A percentile compares a stretch with the other conserved stretches of the same genome.
phyloP scores from a whole-genome alignment of 2,888 invertebrate species.

The Serripes groenlandicus region DNA sequence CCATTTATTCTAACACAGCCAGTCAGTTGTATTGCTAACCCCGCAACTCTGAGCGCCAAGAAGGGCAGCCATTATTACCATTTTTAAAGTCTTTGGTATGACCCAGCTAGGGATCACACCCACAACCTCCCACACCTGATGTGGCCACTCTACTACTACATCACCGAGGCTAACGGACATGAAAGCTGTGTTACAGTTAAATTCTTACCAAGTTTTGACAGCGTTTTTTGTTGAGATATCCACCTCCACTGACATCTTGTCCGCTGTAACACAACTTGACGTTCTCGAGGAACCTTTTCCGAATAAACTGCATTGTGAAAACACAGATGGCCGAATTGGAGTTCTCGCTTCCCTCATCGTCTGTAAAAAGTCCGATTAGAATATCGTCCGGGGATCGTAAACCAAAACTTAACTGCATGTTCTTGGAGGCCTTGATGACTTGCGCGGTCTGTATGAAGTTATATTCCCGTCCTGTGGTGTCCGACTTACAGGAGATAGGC shows the following conservation, averaged over 20 bases:
- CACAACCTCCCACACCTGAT: no score
- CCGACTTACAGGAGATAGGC: slow-evolving; percentile 94
- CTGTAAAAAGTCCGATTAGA: slow-evolving; percentile 91
- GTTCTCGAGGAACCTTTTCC: slow-evolving; percentile 75
- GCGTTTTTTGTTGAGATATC: slow-evolving; percentile 68
- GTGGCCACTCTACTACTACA: no score
- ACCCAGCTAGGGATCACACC: no score
- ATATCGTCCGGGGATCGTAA: slow-evolving; percentile 70
- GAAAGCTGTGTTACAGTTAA: no score
- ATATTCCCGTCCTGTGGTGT: slow-evolving; percentile 87
- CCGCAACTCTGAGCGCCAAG: no score
- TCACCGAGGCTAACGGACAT: no score
- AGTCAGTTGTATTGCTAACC: no score
- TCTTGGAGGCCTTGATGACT: slow-evolving; percentile 96
- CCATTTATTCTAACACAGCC: no score
- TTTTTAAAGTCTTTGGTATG: no score
- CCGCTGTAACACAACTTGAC: slow-evolving; percentile 78
- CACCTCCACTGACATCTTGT: slow-evolving; percentile 75
- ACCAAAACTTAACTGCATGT: slow-evolving; percentile 91
- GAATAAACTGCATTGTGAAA: slow-evolving; percentile 78
- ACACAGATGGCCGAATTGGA: slow-evolving; percentile 80
- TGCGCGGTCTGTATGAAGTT: slow-evolving; percentile 98
- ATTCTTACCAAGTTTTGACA: slow-evolving; percentile 59
- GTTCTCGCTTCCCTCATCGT: slow-evolving; percentile 88
- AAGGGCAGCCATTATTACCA: no score